A percentile compares a stretch with the other conserved stretches of the same genome.
Evolutionary conservation across 2,888 invertebrate genomes (phyloP).

Genomic region (Drosophila prolongata): DNA sequence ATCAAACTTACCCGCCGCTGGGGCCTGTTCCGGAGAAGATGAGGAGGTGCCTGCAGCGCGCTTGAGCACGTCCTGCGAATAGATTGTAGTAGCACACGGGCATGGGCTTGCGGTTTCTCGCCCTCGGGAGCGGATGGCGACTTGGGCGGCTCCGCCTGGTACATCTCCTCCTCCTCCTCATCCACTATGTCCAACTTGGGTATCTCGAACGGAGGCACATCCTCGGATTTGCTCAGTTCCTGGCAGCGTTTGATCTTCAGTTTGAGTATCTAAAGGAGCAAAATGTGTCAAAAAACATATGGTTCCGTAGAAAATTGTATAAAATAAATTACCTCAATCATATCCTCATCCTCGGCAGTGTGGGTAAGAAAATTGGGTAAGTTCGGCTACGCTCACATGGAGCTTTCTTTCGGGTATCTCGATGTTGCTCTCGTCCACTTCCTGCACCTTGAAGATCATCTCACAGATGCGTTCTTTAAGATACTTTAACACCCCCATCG

Average conservation of each 20-base stretch:
- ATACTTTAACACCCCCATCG: slow-evolving; percentile 79
- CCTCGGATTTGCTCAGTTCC: slow-evolving; percentile 70
- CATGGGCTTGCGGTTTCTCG: slow-evolving; percentile 83
- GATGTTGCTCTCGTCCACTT: slow-evolving; percentile 83
- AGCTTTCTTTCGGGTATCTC: slow-evolving; percentile 71
- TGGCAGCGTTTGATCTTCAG: slow-evolving; percentile 81
- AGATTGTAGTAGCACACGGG: slow-evolving; percentile 84
- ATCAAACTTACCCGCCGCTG: slow-evolving; percentile 78
- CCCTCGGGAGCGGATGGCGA: slow-evolving; percentile 70
- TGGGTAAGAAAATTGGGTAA: slow-evolving; percentile 81
- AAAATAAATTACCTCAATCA: no score
- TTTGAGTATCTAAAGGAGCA: slow-evolving; percentile 77
- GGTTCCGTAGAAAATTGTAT: neutral
- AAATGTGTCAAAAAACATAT: neutral
- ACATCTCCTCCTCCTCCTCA: slow-evolving; percentile 75
- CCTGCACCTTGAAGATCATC: slow-evolving; percentile 84
- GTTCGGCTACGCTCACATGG: slow-evolving; percentile 69
- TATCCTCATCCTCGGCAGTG: slow-evolving; percentile 80
- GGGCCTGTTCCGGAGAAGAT: slow-evolving; percentile 83
- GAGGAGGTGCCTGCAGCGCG: slow-evolving; percentile 82
- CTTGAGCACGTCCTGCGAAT: slow-evolving; percentile 82
- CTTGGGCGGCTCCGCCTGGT: slow-evolving; percentile 75
- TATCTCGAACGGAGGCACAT: slow-evolving; percentile 60
- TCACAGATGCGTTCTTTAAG: slow-evolving; percentile 83
- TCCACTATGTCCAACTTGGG: slow-evolving; percentile 76